These are phyloP conservation scores for Morus bassanus DNA, from an alignment of 2,797 vertebrate genomes.

Conservation along the genomic window DNA sequence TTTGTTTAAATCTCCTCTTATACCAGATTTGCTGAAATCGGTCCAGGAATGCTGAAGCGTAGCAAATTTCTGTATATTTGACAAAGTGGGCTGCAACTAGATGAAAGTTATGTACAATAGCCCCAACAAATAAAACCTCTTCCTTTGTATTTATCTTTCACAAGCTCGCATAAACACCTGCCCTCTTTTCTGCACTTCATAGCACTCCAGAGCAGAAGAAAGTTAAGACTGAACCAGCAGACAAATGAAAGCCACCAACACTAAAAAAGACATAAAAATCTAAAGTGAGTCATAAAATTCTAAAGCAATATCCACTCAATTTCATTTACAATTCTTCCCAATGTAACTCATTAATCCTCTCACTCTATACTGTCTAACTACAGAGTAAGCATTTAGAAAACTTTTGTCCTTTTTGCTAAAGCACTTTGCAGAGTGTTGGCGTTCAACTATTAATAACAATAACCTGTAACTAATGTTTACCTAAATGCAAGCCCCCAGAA, in stretches of 20 bases:
- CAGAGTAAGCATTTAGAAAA: neutral
- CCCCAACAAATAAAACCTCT: neutral
- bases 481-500: conserved; percentile 14
- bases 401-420: neutral
- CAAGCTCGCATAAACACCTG: neutral
- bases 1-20: neutral
- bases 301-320: neutral
- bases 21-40: neutral
- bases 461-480: neutral
- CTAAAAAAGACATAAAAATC: neutral
- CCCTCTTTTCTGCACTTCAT: neutral
- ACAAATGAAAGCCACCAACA: neutral
- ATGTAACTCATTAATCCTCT: neutral
- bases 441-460: conserved; percentile 20
- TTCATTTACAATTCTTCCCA: neutral
- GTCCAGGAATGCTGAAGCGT: neutral
- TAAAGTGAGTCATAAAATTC: neutral
- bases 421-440: neutral
- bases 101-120: neutral
- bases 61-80: neutral
- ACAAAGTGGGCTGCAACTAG: neutral
- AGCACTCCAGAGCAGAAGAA: neutral
- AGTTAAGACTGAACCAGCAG: neutral
- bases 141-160: neutral
- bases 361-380: neutral